A percentile compares a stretch with the other conserved stretches of the same genome.
Conservation (phyloP, 2,113 vertebrate genomes). For the Macheiramphus alcinus region DNA sequence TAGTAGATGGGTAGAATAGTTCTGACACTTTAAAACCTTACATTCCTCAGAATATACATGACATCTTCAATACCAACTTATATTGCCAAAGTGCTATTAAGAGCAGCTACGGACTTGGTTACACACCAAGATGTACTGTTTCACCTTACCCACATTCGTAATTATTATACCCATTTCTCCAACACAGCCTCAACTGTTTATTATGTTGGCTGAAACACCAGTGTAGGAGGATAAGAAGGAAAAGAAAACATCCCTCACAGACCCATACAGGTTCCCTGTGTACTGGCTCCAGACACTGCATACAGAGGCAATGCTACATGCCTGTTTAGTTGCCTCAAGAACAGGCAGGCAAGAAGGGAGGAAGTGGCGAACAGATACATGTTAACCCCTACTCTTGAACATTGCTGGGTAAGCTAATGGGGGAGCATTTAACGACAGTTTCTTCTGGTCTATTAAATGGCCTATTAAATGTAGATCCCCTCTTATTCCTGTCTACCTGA, state of each 20-base stretch:
- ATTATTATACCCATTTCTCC: background rate
- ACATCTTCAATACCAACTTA: background rate
- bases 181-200: background rate
- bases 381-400: background rate
- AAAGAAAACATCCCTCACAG: background rate
- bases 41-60: background rate
- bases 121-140: background rate
- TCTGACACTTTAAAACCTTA: background rate
- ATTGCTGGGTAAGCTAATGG: too few relatives aligned
- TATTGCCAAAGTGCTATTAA: background rate
- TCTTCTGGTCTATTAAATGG: background rate
- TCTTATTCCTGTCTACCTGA: background rate
- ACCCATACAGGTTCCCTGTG: background rate
- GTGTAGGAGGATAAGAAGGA: background rate
- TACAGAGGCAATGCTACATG: background rate
- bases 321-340: background rate
- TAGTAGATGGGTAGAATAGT: background rate
- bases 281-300: background rate
- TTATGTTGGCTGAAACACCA: background rate
- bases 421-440: background rate
- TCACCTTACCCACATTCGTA: background rate
- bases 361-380: background rate
- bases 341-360: background rate
- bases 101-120: background rate
- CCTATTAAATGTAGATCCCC: background rate